phyloP scores from a whole-genome alignment of 1,140 invertebrate genomes.

The Lamellibrachia luymesi region DNA sequence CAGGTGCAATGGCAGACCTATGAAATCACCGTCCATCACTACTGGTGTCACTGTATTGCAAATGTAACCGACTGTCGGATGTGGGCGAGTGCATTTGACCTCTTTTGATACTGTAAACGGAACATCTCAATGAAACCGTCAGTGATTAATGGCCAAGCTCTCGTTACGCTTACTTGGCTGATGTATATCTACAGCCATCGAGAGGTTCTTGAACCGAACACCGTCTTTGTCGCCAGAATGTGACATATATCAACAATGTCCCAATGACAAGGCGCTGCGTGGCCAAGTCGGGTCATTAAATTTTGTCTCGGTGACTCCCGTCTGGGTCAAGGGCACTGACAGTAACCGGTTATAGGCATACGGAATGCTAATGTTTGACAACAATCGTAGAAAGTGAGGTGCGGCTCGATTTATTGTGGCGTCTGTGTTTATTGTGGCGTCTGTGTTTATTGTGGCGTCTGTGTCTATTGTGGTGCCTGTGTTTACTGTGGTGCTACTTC shows the following conservation, averaged over 20 bases:
- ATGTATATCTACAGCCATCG: background rate
- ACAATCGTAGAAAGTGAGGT: background rate
- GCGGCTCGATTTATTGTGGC: background rate
- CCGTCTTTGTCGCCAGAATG: background rate
- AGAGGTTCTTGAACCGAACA: background rate
- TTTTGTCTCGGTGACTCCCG: background rate
- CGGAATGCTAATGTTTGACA: background rate
- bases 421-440: too few relatives aligned
- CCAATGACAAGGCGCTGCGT: too few relatives aligned
- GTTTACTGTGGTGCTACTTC: background rate
- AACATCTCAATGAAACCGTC: background rate
- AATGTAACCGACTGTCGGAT: too few relatives aligned
- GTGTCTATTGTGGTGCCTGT: too few relatives aligned
- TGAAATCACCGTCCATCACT: too few relatives aligned
- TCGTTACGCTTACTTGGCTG: background rate
- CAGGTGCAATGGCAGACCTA: too few relatives aligned
- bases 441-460: too few relatives aligned
- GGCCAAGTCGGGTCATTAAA: background rate
- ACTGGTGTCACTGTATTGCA: too few relatives aligned
- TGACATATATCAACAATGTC: background rate
- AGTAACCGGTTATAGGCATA: background rate
- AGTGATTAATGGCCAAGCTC: background rate
- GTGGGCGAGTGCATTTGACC: background rate
- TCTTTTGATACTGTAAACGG: background rate
- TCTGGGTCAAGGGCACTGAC: background rate